Base-by-base conservation (phyloP, 1,140 invertebrate species). In the Heliconius hermathena region DNA sequence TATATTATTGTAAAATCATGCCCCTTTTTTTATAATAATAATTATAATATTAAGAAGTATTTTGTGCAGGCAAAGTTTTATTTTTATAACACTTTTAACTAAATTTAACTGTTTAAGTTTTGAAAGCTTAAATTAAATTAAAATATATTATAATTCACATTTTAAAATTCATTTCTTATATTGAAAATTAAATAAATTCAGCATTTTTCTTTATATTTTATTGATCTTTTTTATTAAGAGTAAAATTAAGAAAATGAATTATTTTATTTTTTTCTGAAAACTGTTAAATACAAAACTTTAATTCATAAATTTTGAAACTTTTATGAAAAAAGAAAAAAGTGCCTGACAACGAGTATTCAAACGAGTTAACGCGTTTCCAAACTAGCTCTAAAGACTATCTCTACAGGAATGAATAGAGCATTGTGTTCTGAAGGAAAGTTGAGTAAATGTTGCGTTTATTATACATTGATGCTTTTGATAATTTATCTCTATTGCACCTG, bases 351-450 rank as follows among this genome's bases (percentile, higher is more conserved):
- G 33, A 36, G 33, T 22, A 13, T 66, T 13, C 22, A 29, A 76
- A 76, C 74, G 57, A 60, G 57, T 49, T 76, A 76, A 70, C 74
- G 60, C 74, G 38, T 29, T 5, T 41, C 33, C 36, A 70, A 70
- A 70, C 74, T 71, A 70, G 36, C 74, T 41, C 26, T 60, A 71
- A 71, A 38, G 60, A 76, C 74, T 76, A 57, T 70, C 38, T 76
- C 74, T 49, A 29, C 26, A 46, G 60, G 49, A 76, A 76, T 76
- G 74, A 76, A 70, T 41, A 52, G 16, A 38, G 41, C 60, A 49
- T 70, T 70, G 26, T 29, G 54, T 46, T 16, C 22, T n/a, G 33
- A 49, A 9, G 36, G 20, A 29, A 70, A 18, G 16, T 33, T 46
- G 26, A 49, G 3, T 29, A 20, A 29, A 3, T 26, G 49, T 70